Evolutionary conservation across 2,888 invertebrate species (phyloP).

Genomic region (Pandemis corylana): DNA sequence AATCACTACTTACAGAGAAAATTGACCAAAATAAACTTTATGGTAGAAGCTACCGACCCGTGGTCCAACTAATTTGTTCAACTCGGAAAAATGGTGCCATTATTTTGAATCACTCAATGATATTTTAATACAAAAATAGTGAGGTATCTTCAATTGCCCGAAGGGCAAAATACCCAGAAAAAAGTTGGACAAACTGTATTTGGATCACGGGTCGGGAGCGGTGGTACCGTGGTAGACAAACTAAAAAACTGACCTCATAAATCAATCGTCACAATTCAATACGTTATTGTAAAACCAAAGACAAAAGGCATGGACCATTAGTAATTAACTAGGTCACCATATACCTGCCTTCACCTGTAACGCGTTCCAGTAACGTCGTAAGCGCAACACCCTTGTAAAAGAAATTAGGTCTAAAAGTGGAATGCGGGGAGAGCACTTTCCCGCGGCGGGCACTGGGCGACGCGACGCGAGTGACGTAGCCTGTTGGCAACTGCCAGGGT

Average conservation of each 20-base stretch:
- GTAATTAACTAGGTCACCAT: constrained; percentile 40
- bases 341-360: constrained; percentile 26
- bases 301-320: constrained; percentile 32
- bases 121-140: no score
- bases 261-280: constrained; percentile 31
- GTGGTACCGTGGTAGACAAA: neutral
- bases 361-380: constrained; percentile 38
- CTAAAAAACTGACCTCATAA: constrained; percentile 22
- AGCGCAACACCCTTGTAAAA: constrained; percentile 48
- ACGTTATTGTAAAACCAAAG: constrained; percentile 30
- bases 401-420: constrained; percentile 67
- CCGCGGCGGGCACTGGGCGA: constrained; percentile 59
- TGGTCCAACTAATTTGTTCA: no score
- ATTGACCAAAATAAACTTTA: neutral
- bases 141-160: no score
- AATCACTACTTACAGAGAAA: neutral
- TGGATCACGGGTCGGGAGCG: no score
- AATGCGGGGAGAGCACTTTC: constrained; percentile 63
- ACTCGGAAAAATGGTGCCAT: no score
- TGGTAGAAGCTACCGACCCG: no score
- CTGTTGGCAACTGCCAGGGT: constrained; percentile 74
- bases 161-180: no score
- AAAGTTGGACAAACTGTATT: no score
- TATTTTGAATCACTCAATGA: no score
- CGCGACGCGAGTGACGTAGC: constrained; percentile 69